Percentiles rank a stretch among this genome's conserved stretches.
phyloP scores from a whole-genome alignment of 2,113 vertebrate genomes.

The Anas platyrhynchos region DNA sequence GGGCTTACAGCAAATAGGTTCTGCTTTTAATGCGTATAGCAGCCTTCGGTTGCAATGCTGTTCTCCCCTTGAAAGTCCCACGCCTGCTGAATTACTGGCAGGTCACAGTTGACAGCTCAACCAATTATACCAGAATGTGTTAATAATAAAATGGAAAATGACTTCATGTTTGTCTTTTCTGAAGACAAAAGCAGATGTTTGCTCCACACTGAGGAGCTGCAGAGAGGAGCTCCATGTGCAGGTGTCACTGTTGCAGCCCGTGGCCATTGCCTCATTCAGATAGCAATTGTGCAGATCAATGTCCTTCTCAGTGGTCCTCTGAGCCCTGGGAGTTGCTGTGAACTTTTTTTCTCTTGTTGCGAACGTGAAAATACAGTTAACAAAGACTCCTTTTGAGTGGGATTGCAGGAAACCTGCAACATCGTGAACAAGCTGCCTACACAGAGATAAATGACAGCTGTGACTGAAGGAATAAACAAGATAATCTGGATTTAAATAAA shows the following conservation, averaged over 20 bases:
- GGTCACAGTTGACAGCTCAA: slow-evolving; percentile 76
- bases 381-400: slow-evolving; percentile 54
- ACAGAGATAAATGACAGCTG: slow-evolving; percentile 73
- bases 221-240: not conserved
- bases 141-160: slow-evolving; percentile 70
- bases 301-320: not conserved
- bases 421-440: slow-evolving; percentile 64
- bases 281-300: accelerated
- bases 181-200: slow-evolving; percentile 70
- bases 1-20: slow-evolving; percentile 71
- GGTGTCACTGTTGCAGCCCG: not conserved
- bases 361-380: slow-evolving; percentile 27
- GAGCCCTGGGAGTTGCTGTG: not conserved
- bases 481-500: slow-evolving; percentile 78
- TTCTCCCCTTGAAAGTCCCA: slow-evolving; percentile 64
- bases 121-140: slow-evolving; percentile 72
- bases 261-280: not conserved
- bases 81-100: slow-evolving; percentile 62
- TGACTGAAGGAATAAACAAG: slow-evolving; percentile 78
- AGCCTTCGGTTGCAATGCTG: not conserved
- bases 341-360: not conserved
- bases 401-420: slow-evolving; percentile 55
- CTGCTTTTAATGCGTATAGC: not conserved
- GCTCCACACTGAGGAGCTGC: not conserved
- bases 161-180: slow-evolving; percentile 52